A percentile compares a stretch with the other conserved stretches of the same genome.
These are phyloP conservation scores for Papilio protenor DNA, from an alignment of 2,888 invertebrate species.

Conservation along the genomic window DNA sequence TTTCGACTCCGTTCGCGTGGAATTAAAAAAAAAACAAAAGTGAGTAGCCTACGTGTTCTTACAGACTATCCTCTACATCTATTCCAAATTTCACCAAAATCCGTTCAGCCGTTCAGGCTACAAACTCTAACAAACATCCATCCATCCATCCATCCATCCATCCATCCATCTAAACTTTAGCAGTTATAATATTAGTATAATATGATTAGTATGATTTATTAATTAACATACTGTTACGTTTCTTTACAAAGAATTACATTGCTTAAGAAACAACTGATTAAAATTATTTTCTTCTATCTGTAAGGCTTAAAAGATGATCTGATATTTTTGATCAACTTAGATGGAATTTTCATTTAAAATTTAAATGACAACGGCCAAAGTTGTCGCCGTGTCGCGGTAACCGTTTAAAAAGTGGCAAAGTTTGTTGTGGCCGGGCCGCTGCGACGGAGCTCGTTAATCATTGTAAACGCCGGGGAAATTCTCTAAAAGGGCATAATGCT, in stretches of 20 bases:
- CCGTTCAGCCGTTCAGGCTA: no score
- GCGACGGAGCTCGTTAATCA: slow-evolving; percentile 67
- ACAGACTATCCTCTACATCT: no score
- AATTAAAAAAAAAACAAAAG: no score
- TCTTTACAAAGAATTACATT: neutral
- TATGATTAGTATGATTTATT: no score
- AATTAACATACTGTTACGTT: no score
- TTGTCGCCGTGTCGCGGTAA: slow-evolving; percentile 9
- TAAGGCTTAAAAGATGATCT: neutral
- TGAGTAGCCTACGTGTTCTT: no score
- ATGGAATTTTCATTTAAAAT: slow-evolving; percentile 4
- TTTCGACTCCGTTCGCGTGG: no score
- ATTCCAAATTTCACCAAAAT: no score
- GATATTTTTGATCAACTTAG: neutral
- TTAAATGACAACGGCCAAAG: neutral
- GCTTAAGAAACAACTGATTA: neutral
- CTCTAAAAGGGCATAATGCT: slow-evolving; percentile 63
- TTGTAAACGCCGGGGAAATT: slow-evolving; percentile 62
- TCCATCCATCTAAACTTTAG: no score
- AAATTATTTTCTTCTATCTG: neutral
- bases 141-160: no score
- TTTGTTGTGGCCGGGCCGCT: slow-evolving; percentile 16
- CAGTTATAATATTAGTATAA: no score
- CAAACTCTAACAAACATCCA: no score
- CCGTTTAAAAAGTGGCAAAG: slow-evolving; percentile 13